Evolutionary conservation across 2,113 vertebrate species (phyloP).

Genomic region (Globicephala melas): DNA sequence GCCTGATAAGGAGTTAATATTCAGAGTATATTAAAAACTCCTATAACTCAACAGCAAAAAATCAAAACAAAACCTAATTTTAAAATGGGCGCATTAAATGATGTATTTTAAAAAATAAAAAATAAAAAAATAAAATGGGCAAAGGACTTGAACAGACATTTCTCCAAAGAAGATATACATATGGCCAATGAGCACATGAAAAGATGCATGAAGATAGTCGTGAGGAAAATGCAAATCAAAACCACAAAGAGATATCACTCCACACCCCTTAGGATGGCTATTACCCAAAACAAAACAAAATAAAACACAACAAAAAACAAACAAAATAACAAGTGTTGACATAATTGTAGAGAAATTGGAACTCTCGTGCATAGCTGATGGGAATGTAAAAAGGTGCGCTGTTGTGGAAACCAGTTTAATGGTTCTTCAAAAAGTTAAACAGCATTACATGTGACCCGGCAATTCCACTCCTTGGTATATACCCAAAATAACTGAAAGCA

Average conservation of each 20-base stretch:
- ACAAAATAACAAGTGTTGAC: neutral
- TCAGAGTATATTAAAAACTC: neutral
- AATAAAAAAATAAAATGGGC: neutral
- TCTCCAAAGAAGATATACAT: neutral
- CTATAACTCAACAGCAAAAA: neutral
- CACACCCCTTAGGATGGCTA: neutral
- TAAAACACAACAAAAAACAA: neutral
- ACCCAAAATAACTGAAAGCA: neutral
- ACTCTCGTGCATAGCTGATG: neutral
- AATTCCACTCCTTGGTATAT: neutral
- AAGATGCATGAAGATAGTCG: neutral
- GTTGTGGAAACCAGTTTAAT: neutral
- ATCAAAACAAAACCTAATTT: neutral
- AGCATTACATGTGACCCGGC: neutral
- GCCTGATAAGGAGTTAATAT: neutral
- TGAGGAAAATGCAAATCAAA: neutral
- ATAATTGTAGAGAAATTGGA: neutral
- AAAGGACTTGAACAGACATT: neutral
- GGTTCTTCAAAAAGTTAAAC: neutral
- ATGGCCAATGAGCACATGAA: neutral
- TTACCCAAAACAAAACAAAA: neutral
- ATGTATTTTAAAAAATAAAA: too few relatives aligned
- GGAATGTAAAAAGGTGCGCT: neutral
- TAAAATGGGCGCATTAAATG: neutral
- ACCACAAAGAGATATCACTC: neutral